phyloP scores from a whole-genome alignment of 1,140 invertebrate species.

The Drosophila equinoxialis region DNA sequence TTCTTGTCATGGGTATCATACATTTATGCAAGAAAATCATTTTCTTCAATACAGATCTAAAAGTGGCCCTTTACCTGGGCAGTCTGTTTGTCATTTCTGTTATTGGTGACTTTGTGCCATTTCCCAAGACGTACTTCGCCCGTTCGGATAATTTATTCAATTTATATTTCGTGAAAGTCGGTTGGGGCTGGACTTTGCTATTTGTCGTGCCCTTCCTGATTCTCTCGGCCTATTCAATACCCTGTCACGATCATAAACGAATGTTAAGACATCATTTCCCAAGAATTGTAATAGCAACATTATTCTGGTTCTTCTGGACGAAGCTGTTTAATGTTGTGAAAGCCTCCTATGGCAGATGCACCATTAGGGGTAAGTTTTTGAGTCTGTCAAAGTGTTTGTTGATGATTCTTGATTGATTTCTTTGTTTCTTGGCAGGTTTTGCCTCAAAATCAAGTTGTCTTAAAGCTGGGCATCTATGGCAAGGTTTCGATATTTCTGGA shows the following conservation, averaged over 20 bases:
- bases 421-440: constrained; percentile 65
- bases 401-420: too few species aligned
- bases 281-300: constrained; percentile 91
- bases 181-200: constrained; percentile 96
- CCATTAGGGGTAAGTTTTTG: constrained; percentile 82
- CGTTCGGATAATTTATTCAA: constrained; percentile 95
- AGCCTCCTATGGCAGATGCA: constrained; percentile 92
- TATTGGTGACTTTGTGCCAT: constrained; percentile 90
- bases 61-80: constrained; percentile 92
- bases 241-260: constrained; percentile 89
- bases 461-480: constrained; percentile 91
- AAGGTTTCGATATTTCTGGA: constrained; percentile 97
- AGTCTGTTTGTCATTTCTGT: constrained; percentile 92
- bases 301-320: constrained; percentile 95
- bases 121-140: constrained; percentile 94
- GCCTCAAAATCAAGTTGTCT: constrained; percentile 88
- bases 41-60: constrained; percentile 93
- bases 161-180: constrained; percentile 96
- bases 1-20: constrained; percentile 92
- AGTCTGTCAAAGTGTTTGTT: too few species aligned
- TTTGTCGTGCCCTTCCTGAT: constrained; percentile 91
- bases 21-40: constrained; percentile 94
- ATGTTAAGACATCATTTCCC: constrained; percentile 90
- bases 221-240: constrained; percentile 92
- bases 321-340: constrained; percentile 93